Percentiles rank a stretch among this genome's conserved stretches.
Conservation (phyloP, 2,797 vertebrate species). For the Sebastes kiyomatsui region DNA sequence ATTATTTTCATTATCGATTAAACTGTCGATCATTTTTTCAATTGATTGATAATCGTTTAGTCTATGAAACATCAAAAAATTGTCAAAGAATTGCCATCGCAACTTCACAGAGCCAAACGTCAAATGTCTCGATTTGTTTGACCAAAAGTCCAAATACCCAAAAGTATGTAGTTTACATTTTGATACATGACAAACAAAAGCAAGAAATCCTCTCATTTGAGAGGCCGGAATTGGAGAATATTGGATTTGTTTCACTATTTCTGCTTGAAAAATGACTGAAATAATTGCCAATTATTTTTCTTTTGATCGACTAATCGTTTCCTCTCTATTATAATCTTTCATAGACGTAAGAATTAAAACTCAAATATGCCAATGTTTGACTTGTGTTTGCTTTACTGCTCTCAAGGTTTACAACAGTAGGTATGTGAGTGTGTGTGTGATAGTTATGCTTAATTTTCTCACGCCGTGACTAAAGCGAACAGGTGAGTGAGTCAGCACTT, state of each 20-base stretch:
- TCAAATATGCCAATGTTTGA: not conserved
- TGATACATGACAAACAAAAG: not conserved
- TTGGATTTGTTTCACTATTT: not conserved
- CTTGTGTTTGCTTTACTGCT: not conserved
- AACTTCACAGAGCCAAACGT: not conserved
- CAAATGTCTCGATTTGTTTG: not conserved
- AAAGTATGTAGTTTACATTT: not conserved
- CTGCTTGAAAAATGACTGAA: not conserved
- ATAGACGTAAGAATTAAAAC: not conserved
- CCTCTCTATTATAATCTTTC: not conserved
- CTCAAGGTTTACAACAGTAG: not conserved
- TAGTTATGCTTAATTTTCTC: constrained; percentile 25
- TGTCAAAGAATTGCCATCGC: too few relatives aligned
- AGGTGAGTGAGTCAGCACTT: constrained; percentile 58
- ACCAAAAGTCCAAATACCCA: not conserved
- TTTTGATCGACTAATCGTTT: not conserved
- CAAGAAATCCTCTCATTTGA: not conserved
- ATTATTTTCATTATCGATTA: too few relatives aligned
- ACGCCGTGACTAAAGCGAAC: constrained; percentile 33
- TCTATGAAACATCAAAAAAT: too few relatives aligned
- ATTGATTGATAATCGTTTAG: too few relatives aligned
- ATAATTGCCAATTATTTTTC: not conserved
- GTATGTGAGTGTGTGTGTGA: too few relatives aligned
- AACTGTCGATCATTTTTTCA: too few relatives aligned
- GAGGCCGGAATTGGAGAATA: not conserved